phyloP scores from a whole-genome alignment of 35 echinoderm and acorn worm genomes.

The Amphiura filiformis region DNA sequence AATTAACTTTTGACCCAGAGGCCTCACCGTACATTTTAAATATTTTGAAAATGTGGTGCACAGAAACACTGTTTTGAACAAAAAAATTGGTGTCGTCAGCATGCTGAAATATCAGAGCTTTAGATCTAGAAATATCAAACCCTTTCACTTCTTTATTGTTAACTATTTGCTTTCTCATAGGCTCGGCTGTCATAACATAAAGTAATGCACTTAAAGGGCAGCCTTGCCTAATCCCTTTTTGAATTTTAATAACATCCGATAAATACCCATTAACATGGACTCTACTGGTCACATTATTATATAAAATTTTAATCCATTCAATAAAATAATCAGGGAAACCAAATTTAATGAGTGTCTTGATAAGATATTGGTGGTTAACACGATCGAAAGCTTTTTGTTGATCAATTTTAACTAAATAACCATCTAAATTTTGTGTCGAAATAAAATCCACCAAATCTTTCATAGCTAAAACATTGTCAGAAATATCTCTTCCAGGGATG shows the following conservation, averaged over 20 bases:
- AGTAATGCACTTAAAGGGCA: background rate
- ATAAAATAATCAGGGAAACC: conserved; percentile 37
- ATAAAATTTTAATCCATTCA: conserved; percentile 39
- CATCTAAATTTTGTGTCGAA: background rate
- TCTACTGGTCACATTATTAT: background rate
- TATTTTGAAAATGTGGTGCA: background rate
- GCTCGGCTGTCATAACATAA: background rate
- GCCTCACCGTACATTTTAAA: background rate
- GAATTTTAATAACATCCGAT: background rate
- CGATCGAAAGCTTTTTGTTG: conserved; percentile 59
- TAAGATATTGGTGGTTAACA: conserved; percentile 34
- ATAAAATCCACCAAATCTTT: conserved; percentile 43
- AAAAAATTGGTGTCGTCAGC: conserved; percentile 38
- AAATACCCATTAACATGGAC: background rate
- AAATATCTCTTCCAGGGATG: conserved; percentile 47
- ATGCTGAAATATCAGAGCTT: conserved; percentile 17
- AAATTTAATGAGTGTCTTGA: conserved; percentile 28
- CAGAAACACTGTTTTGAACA: background rate
- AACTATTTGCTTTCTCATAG: background rate
- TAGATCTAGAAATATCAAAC: background rate
- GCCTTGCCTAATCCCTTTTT: background rate
- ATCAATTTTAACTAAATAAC: conserved; percentile 45
- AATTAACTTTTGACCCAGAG: background rate
- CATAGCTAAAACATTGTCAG: conserved; percentile 45
- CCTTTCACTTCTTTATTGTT: background rate